A percentile compares a stretch with the other conserved stretches of the same genome.
Conservation (phyloP, 2,888 invertebrate genomes). For the Junonia oenone region DNA sequence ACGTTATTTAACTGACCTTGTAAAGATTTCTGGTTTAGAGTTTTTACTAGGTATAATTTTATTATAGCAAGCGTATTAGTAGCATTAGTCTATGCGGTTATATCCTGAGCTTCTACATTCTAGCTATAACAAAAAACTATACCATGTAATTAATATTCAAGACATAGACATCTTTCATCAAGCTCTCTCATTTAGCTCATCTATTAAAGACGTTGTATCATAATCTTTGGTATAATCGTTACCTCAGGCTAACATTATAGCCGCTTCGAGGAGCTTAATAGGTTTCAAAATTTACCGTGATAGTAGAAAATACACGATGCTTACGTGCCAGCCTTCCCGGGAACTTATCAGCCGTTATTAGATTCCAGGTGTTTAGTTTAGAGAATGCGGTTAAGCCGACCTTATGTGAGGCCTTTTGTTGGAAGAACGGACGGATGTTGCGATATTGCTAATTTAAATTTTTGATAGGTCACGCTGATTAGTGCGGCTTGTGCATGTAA, state of each 20-base stretch:
- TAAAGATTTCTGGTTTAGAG: too few species aligned
- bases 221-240: conserved; percentile 73
- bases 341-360: conserved; percentile 65
- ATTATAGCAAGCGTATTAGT: too few species aligned
- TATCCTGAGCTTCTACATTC: too few species aligned
- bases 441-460: background rate
- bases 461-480: background rate
- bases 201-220: conserved; percentile 10
- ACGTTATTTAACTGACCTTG: too few species aligned
- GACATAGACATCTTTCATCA: background rate
- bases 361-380: conserved; percentile 60
- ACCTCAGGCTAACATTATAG: conserved; percentile 77
- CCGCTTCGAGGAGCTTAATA: conserved; percentile 77
- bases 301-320: conserved; percentile 74
- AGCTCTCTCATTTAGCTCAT: background rate
- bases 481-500: too few species aligned
- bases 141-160: background rate
- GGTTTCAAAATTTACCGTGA: conserved; percentile 77
- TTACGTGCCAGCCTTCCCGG: conserved; percentile 63
- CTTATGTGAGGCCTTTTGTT: conserved; percentile 14
- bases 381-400: conserved; percentile 28
- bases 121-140: too few species aligned
- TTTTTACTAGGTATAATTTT: too few species aligned
- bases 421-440: background rate
- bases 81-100: too few species aligned